Conservation (phyloP, 2,113 vertebrate species). For the Loxodonta africana region DNA sequence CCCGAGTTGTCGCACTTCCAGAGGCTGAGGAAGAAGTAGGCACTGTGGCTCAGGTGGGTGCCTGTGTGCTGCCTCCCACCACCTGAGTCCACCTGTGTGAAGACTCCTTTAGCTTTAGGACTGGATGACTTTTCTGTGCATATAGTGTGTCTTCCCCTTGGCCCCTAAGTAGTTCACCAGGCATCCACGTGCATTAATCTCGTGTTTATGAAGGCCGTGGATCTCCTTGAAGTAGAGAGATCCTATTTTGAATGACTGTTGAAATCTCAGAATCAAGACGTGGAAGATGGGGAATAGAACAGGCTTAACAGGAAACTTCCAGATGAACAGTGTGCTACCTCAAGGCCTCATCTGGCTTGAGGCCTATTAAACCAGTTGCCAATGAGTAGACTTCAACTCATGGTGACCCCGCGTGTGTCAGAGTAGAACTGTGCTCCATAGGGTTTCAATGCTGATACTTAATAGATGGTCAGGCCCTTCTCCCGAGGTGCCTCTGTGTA, state of each 20-base stretch:
- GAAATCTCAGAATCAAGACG: not conserved
- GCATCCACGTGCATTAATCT: not conserved
- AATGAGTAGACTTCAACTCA: too few species aligned
- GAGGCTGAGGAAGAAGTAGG: not conserved
- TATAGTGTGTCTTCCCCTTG: not conserved
- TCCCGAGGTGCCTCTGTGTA: too few species aligned
- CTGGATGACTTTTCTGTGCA: not conserved
- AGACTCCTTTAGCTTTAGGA: not conserved
- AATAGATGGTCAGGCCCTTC: too few species aligned
- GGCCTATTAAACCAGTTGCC: too few species aligned
- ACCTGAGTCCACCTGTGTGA: not conserved
- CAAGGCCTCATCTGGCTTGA: not conserved
- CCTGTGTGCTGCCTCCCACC: fast-evolving
- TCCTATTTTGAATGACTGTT: not conserved
- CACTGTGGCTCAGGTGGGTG: not conserved
- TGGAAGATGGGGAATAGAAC: not conserved
- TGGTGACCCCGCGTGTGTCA: too few species aligned
- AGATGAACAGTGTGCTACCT: not conserved
- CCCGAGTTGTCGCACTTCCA: not conserved
- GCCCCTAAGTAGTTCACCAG: not conserved
- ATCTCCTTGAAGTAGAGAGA: not conserved
- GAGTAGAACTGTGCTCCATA: too few species aligned
- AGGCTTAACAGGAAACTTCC: not conserved
- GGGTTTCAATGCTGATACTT: too few species aligned
- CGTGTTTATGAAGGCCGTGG: not conserved